Percentiles rank a stretch among this genome's conserved stretches.
Conservation (phyloP, 2,888 invertebrate genomes). For the Athalia circularis region DNA sequence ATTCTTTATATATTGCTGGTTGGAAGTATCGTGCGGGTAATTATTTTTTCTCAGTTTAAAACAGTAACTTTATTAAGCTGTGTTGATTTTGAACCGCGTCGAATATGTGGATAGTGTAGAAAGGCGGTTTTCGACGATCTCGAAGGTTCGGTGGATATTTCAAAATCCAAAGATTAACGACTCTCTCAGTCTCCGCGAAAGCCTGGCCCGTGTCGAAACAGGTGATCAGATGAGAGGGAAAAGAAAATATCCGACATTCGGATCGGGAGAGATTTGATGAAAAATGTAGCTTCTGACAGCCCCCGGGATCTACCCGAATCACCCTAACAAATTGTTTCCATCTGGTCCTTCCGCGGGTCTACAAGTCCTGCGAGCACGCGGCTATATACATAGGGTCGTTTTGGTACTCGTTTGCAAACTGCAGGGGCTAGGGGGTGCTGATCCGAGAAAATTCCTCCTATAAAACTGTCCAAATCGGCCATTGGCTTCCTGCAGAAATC, state of each 20-base stretch:
- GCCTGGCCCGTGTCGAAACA: too few species aligned
- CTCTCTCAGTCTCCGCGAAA: neutral
- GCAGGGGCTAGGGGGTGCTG: neutral
- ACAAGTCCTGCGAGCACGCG: too few species aligned
- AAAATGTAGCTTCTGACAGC: neutral
- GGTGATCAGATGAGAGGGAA: neutral
- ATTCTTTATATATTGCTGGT: neutral
- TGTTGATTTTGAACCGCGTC: too few species aligned
- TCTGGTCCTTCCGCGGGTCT: neutral
- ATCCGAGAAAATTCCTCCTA: conserved; percentile 36
- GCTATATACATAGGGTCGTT: too few species aligned
- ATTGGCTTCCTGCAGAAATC: conserved; percentile 18
- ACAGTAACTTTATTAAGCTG: too few species aligned
- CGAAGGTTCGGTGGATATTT: neutral
- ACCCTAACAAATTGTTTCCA: conserved; percentile 42
- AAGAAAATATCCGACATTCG: neutral
- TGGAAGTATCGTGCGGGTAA: neutral
- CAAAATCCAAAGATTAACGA: neutral
- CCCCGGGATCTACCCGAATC: neutral
- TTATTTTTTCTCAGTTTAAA: too few species aligned
- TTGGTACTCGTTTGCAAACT: neutral
- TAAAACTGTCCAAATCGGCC: conserved; percentile 46
- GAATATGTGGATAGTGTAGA: too few species aligned
- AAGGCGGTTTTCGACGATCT: neutral
- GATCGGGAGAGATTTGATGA: conserved; percentile 17